Percentiles rank a stretch among this genome's conserved stretches.
Evolutionary conservation across 1,140 invertebrate species (phyloP).

Genomic region (Reticulitermes speratus): DNA sequence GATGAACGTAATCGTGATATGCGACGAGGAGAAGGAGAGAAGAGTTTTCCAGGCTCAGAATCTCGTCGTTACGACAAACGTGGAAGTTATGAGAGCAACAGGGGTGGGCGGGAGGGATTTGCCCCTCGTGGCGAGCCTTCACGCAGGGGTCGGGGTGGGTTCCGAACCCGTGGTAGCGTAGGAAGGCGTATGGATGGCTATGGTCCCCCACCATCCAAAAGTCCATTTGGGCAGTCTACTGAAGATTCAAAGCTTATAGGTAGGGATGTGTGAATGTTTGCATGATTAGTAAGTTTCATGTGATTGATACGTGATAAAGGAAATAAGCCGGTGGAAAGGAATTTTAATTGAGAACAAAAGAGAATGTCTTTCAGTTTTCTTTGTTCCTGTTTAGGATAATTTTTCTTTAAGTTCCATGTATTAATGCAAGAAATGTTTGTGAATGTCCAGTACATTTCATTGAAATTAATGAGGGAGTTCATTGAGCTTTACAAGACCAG

Average conservation of each 20-base stretch:
- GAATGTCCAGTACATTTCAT: not conserved
- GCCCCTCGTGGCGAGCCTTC: slow-evolving; percentile 60
- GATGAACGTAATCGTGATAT: slow-evolving; percentile 57
- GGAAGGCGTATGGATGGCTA: slow-evolving; percentile 67
- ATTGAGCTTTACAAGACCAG: not conserved
- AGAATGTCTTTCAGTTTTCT: not conserved
- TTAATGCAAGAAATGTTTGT: too few species aligned
- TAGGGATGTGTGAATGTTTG: slow-evolving; percentile 18
- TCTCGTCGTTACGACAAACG: slow-evolving; percentile 33
- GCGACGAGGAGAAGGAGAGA: slow-evolving; percentile 31
- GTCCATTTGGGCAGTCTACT: slow-evolving; percentile 59
- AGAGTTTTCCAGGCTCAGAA: slow-evolving; percentile 24
- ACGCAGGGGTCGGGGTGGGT: slow-evolving; percentile 39
- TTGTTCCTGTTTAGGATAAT: not conserved
- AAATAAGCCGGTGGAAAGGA: not conserved
- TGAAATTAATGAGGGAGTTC: not conserved
- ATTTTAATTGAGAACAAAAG: not conserved
- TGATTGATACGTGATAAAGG: not conserved
- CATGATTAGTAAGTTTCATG: not conserved
- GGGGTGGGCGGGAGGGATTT: slow-evolving; percentile 56
- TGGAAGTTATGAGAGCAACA: slow-evolving; percentile 31
- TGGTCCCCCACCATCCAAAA: slow-evolving; percentile 72
- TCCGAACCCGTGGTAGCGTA: slow-evolving; percentile 45
- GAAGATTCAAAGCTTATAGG: slow-evolving; percentile 34
- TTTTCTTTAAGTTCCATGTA: not conserved